Percentiles rank a stretch among this genome's conserved stretches.
These are phyloP conservation scores for Phenganax stokvisi DNA, from an alignment of 92 coral and sea anemone species.

Conservation along the genomic window DNA sequence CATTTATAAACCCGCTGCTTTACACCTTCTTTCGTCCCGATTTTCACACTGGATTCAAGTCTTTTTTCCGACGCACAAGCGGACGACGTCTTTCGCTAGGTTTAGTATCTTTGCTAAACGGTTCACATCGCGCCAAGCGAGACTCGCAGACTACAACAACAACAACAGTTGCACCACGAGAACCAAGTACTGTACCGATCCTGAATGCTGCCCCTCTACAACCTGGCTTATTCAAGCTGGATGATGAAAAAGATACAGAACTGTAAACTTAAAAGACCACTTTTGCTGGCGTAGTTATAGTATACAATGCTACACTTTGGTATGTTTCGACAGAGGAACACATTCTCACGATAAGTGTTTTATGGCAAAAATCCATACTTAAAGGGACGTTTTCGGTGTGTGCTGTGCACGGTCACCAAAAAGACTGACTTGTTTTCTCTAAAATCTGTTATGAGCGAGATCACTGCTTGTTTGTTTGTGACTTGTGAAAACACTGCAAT, in stretches of 20 bases:
- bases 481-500: no score
- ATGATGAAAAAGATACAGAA: neutral
- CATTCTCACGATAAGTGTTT: no score
- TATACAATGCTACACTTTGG: no score
- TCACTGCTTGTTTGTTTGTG: no score
- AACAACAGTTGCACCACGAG: neutral
- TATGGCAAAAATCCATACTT: no score
- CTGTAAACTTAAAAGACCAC: neutral
- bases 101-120: neutral
- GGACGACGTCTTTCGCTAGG: no score
- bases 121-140: conserved; percentile 9
- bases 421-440: no score
- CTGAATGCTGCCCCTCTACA: neutral
- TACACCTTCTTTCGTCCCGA: conserved; percentile 38
- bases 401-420: no score
- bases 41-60: conserved; percentile 9
- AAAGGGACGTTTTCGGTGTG: no score
- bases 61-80: neutral
- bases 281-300: no score
- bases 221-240: neutral
- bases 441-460: no score
- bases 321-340: no score
- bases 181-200: neutral
- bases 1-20: conserved; percentile 34
- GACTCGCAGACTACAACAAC: conserved; percentile 2